Base-by-base conservation (phyloP, 92 coral and sea anemone species). In the Heteractis magnifica region DNA sequence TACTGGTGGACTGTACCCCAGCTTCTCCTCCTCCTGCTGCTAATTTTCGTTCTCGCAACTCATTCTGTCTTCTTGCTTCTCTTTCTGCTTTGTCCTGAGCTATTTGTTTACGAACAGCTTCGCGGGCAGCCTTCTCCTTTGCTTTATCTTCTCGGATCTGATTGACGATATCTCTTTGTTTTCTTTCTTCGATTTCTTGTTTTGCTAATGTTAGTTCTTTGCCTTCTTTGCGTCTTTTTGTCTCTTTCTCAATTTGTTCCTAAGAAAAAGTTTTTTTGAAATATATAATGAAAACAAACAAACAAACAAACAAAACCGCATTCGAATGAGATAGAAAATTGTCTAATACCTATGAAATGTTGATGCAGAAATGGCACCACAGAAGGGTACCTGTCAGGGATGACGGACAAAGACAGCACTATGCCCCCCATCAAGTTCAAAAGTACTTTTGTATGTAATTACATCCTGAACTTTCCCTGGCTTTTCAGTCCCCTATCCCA, bases 1-100 rank as follows among this genome's bases (percentile, higher is more conserved):
- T 19, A 51, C 65, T 51, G 1, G 77, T 81, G 10, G 84, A 51
- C 14, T 65, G 84, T 23, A 51, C 51, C 5, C 19, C 70, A 18
- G 70, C 26, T 18, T 0, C 70, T 62, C 21, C 6, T 53, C 89
- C 78, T 18, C 1, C 70, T 62, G 10, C 6, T 53, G 91, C 78
- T 7, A 21, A 19, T 62, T 86, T 92, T 87, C 90, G 88, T 74
- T 95, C 98, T 77, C 87, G 91, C 68, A 86, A 26, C 56, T 95
- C 98, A 10, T 87, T 87, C 85, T 85, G 90, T 82, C 89, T 82
- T 65, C 88, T 87, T 0, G 96, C 98, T 78, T 91, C 94, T 58
- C 96, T 85, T 78, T 95, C 98, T 44, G 98, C 98, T 77, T 86
- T 92, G 81, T 95, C 98, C 75, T 89, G 92, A 11, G 93, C 94